Base-by-base conservation (phyloP, 2,113 vertebrate genomes). In the Gavia stellata region DNA sequence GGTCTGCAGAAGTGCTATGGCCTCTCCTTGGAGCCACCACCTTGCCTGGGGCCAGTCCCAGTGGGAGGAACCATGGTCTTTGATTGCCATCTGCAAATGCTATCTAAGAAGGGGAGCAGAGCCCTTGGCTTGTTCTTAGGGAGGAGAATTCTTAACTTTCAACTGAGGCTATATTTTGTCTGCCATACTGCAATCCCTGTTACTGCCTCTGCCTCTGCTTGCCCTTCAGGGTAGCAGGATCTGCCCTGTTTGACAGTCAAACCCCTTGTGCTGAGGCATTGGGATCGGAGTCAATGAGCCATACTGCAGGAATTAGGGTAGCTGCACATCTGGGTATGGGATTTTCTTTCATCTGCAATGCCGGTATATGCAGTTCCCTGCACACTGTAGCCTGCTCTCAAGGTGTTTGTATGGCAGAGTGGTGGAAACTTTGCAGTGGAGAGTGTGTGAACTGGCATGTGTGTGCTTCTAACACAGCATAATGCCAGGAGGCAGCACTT, bases 21-120 rank as follows among this genome's bases (percentile, higher is more conserved):
- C n/a, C 56, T 63, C 21, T 58, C 7, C 31, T 34, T 79, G 49
- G 52, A 81, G 53, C 28, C 47, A 52, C 2, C 34, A 24, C 31
- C 8, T 58, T 0, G 0, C 38, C 29, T 61, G 58, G 33, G 18
- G 23, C 38, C 2, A 7, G 20, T 42, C 5, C 17, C 53, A 4
- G 18, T 10, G 26, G 34, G n/a, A 77, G 8, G 17, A 93, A 14
- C 33, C 13, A 10, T 1, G 19, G 25, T 17, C 49, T 65, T 28
- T 65, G 36, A 59, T 10, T 85, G n/a, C 31, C 34, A 21, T 52
- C 38, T 42, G 34, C 18, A 70, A 58, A 24, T 21, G 52, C 2
- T 16, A 3, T 17, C n/a, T 42, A 31, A 53, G 56, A 59, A 62
- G 18, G 9, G 36, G 5, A 70, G 21, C 47, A 91, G 15, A 42